Conservation (phyloP, 2,888 invertebrate species). For the Drosophila nr. medialis region DNA sequence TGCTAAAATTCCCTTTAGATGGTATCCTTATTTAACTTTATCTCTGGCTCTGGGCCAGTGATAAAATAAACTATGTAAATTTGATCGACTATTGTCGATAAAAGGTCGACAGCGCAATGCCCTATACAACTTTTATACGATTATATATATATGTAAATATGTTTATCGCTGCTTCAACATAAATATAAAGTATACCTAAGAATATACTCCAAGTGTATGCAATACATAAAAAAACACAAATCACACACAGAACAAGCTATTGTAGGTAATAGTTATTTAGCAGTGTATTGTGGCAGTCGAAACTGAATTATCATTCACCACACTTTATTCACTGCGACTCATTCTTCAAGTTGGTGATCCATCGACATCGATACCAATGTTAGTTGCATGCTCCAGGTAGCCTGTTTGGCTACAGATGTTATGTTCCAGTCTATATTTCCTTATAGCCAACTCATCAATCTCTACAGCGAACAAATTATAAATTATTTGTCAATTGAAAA, state of each 20-base stretch:
- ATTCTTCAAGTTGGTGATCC: too few species aligned
- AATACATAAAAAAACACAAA: too few species aligned
- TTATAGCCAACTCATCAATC: not conserved
- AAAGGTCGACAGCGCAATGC: not conserved
- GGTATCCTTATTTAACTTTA: conserved; percentile 48
- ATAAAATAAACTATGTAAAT: conserved; percentile 15
- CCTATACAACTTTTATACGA: not conserved
- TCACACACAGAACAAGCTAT: not conserved
- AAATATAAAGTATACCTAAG: not conserved
- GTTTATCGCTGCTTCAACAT: not conserved
- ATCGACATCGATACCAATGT: too few species aligned
- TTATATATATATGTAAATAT: not conserved
- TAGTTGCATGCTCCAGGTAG: too few species aligned
- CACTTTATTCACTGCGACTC: too few species aligned
- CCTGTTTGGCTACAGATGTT: too few species aligned
- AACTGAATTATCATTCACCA: too few species aligned
- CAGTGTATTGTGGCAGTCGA: not conserved
- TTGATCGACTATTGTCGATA: too few species aligned
- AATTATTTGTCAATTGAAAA: too few species aligned
- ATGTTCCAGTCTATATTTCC: not conserved
- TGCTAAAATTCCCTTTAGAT: conserved; percentile 40
- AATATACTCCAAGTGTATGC: not conserved
- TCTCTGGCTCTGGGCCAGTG: conserved; percentile 20
- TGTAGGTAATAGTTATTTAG: not conserved
- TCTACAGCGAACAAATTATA: too few species aligned